These are phyloP conservation scores for Nomia melanderi DNA, from an alignment of 1,140 invertebrate genomes.

Conservation along the genomic window DNA sequence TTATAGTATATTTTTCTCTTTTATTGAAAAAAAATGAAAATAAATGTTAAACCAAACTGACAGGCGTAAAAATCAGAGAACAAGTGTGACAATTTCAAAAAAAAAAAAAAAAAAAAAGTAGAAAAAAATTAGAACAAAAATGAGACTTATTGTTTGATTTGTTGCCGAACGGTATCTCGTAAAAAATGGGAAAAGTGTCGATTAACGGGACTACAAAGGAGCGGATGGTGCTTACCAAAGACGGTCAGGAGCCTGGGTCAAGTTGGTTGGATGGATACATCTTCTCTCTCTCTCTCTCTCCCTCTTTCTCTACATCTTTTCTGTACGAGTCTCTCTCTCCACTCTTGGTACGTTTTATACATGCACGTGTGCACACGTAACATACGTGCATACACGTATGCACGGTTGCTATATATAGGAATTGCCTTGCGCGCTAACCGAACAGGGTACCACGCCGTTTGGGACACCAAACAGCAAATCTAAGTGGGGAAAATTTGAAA, in stretches of 20 bases:
- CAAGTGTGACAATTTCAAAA: neutral
- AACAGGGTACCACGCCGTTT: too few relatives aligned
- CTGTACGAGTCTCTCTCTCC: conserved; percentile 55
- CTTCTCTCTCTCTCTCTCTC: conserved; percentile 75
- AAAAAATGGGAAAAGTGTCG: conserved; percentile 77
- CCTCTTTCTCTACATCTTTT: conserved; percentile 72
- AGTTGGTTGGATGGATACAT: conserved; percentile 81
- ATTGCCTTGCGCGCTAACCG: neutral
- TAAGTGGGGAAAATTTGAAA: too few relatives aligned
- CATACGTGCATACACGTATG: neutral
- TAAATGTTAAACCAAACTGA: too few relatives aligned
- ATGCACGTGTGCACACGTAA: conserved; percentile 30
- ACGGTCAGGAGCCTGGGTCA: conserved; percentile 80
- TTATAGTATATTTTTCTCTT: neutral
- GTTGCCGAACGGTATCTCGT: conserved; percentile 65
- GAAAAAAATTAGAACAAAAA: too few relatives aligned
- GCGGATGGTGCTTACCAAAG: conserved; percentile 81
- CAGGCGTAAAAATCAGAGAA: too few relatives aligned
- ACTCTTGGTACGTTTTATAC: conserved; percentile 57
- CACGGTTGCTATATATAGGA: conserved; percentile 29
- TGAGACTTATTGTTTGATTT: too few relatives aligned
- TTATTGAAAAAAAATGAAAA: too few relatives aligned
- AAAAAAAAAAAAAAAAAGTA: conserved; percentile 43
- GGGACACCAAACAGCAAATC: too few relatives aligned
- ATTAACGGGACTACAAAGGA: conserved; percentile 81